Conservation (phyloP, 23 tunicate genomes). For the Clavelina lepadiformis region DNA sequence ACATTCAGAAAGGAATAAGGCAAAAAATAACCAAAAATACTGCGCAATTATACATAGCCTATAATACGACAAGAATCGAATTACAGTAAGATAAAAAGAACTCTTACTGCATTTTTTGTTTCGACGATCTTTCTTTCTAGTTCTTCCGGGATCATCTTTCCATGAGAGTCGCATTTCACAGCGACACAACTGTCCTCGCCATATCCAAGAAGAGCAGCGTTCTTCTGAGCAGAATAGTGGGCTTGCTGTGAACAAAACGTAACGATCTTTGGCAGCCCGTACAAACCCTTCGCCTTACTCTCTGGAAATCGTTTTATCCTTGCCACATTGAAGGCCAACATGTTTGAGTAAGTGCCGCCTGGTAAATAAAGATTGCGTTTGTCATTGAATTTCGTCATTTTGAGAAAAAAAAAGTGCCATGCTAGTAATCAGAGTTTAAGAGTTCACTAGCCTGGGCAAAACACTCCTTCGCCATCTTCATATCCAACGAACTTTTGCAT, state of each 20-base stretch:
- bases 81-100: no score
- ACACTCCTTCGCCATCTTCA: conserved; percentile 28
- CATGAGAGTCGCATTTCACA: conserved; percentile 55
- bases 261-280: conserved; percentile 25
- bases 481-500: conserved; percentile 2
- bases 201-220: conserved; percentile 52
- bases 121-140: conserved; percentile 32
- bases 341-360: conserved; percentile 68
- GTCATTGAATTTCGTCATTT: no score
- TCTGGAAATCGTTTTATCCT: conserved; percentile 40
- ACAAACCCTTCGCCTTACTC: conserved; percentile 37
- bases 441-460: conserved; percentile 31
- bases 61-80: no score
- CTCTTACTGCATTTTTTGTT: conserved; percentile 21
- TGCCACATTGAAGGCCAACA: conserved; percentile 71
- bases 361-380: no score
- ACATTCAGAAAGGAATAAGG: no score
- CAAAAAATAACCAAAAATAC: no score
- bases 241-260: conserved; percentile 59
- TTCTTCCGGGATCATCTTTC: conserved; percentile 64
- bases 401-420: no score
- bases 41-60: no score
- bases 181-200: conserved; percentile 40
- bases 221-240: conserved; percentile 65
- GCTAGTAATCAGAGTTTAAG: no score